Conservation (phyloP, 2,113 vertebrate species). For the Hemibagrus wyckioides region DNA sequence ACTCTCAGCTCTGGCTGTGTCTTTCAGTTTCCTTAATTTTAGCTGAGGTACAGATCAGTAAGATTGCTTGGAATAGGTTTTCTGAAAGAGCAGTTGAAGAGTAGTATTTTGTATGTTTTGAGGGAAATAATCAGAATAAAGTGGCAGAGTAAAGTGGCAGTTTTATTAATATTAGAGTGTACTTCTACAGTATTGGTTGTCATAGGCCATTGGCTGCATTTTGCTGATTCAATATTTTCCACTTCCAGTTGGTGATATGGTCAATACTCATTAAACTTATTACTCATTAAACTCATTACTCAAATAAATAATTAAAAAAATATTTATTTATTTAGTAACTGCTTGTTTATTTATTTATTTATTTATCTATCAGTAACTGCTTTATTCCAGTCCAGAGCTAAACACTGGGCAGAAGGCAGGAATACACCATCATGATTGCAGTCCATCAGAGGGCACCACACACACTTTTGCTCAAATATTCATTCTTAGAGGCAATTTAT, state of each 20-base stretch:
- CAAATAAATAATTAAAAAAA: no score
- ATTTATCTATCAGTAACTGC: neutral
- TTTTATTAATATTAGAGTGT: neutral
- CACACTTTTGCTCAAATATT: neutral
- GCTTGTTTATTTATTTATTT: neutral
- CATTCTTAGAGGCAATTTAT: neutral
- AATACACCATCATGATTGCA: neutral
- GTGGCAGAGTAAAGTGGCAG: neutral
- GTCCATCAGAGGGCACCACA: neutral
- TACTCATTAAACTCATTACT: no score
- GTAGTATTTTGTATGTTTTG: neutral
- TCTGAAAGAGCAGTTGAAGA: neutral
- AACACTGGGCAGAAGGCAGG: neutral
- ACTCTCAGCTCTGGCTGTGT: neutral
- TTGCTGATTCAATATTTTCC: neutral
- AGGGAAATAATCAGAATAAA: neutral
- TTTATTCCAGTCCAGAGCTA: neutral
- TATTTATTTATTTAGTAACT: neutral
- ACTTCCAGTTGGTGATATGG: neutral
- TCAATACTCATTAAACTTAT: neutral
- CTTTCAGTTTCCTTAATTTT: neutral
- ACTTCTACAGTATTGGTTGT: neutral
- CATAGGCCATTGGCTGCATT: neutral
- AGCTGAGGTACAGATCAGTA: neutral
- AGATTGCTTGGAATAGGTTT: neutral